A percentile compares a stretch with the other conserved stretches of the same genome.
These are phyloP conservation scores for Aramus guarauna DNA, from an alignment of 2,113 vertebrate genomes.

Conservation along the genomic window DNA sequence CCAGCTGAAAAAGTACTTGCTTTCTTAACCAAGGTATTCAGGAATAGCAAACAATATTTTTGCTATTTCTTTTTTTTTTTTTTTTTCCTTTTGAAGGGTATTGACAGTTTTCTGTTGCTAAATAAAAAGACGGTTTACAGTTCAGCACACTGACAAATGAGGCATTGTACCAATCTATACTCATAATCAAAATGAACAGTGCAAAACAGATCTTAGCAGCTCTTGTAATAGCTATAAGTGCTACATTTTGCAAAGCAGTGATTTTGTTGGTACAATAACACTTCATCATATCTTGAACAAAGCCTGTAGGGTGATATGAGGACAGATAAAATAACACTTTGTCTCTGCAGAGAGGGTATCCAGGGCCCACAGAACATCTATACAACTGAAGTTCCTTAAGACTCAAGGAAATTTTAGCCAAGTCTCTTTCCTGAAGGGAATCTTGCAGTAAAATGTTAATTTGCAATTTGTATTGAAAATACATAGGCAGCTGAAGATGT, in stretches of 20 bases:
- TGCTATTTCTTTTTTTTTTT: background rate
- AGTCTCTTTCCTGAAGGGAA: background rate
- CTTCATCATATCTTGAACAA: background rate
- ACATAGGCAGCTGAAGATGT: background rate
- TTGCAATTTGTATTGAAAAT: background rate
- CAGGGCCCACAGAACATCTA: background rate
- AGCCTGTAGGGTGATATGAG: background rate
- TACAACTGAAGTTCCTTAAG: background rate
- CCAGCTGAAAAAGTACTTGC: background rate
- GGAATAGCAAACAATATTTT: background rate
- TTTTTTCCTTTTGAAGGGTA: background rate
- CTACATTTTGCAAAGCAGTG: background rate
- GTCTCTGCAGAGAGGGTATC: background rate
- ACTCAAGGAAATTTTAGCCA: background rate
- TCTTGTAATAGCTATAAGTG: background rate
- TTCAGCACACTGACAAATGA: background rate
- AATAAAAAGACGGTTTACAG: background rate
- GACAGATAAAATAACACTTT: background rate
- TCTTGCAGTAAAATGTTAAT: background rate
- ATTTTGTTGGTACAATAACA: background rate
- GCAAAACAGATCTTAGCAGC: background rate
- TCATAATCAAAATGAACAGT: background rate
- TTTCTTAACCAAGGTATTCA: background rate
- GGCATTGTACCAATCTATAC: background rate
- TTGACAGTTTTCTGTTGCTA: background rate